Conservation (phyloP, 37 sponge, comb jelly and placozoan genomes). For the Diacarnus erythraeanus region DNA sequence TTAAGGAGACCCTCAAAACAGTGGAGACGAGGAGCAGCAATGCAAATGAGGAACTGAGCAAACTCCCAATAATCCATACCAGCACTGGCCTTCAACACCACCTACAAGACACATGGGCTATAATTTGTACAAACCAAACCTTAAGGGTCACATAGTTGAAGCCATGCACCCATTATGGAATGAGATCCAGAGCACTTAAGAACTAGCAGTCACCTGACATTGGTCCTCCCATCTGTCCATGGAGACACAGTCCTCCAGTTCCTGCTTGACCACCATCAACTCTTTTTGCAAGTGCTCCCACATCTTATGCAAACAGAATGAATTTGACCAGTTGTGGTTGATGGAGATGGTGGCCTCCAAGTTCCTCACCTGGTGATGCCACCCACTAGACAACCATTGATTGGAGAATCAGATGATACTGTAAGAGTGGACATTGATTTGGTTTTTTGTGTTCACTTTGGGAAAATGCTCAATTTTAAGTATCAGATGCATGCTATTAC, state of each 20-base stretch:
- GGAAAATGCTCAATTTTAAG: no score
- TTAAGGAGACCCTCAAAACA: background rate
- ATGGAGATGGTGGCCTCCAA: slow-evolving; percentile 85
- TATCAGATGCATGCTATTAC: no score
- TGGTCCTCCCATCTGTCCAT: slow-evolving; percentile 80
- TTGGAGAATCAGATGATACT: no score
- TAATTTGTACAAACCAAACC: no score
- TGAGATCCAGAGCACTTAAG: no score
- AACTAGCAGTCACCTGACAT: slow-evolving; percentile 72
- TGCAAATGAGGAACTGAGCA: slow-evolving; percentile 33
- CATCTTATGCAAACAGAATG: slow-evolving; percentile 59
- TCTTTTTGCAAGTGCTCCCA: slow-evolving; percentile 73
- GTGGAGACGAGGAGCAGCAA: slow-evolving; percentile 40
- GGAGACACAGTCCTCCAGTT: slow-evolving; percentile 48
- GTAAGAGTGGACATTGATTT: no score
- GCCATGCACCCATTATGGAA: no score
- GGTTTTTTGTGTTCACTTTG: no score
- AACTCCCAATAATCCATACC: slow-evolving; percentile 78
- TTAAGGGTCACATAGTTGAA: no score
- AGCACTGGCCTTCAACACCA: slow-evolving; percentile 59
- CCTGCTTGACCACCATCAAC: slow-evolving; percentile 56
- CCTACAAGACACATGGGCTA: no score
- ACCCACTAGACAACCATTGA: no score
- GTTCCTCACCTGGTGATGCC: slow-evolving; percentile 84
- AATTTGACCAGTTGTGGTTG: slow-evolving; percentile 95